These are phyloP conservation scores for Branchipolynoe longqiensis DNA, from an alignment of 2,888 invertebrate species.

Conservation along the genomic window DNA sequence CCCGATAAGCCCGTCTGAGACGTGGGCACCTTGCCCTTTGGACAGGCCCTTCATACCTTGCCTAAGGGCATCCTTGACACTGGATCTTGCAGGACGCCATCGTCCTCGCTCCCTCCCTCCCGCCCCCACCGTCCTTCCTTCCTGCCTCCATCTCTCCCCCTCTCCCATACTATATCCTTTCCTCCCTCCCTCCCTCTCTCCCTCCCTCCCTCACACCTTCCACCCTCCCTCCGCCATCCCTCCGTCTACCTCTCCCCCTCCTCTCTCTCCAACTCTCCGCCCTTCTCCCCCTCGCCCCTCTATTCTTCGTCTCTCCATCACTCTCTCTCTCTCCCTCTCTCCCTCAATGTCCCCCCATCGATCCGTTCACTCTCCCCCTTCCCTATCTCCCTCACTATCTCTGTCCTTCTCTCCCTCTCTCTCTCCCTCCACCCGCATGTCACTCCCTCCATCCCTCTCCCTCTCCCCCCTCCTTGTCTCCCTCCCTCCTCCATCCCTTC, in stretches of 20 bases:
- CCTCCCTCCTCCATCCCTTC: not conserved
- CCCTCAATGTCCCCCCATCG: not conserved
- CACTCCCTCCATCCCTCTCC: not conserved
- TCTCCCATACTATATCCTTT: not conserved
- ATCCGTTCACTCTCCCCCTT: not conserved
- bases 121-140: too few species aligned
- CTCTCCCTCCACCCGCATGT: not conserved
- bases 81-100: too few species aligned
- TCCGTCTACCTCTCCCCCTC: not conserved
- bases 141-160: too few species aligned
- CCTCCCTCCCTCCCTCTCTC: not conserved
- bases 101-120: too few species aligned
- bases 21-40: too few species aligned
- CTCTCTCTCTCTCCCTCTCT: not conserved
- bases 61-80: too few species aligned
- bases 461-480: not conserved
- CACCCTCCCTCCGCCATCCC: not conserved
- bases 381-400: not conserved
- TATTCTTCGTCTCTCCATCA: not conserved
- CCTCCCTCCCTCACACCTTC: not conserved
- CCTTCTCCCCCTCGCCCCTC: not conserved
- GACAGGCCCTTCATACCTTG: too few species aligned
- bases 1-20: too few species aligned
- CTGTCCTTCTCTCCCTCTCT: not conserved
- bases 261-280: not conserved